A percentile compares a stretch with the other conserved stretches of the same genome.
Conservation (phyloP, 1,140 invertebrate species). For the Neodiprion pinetum region DNA sequence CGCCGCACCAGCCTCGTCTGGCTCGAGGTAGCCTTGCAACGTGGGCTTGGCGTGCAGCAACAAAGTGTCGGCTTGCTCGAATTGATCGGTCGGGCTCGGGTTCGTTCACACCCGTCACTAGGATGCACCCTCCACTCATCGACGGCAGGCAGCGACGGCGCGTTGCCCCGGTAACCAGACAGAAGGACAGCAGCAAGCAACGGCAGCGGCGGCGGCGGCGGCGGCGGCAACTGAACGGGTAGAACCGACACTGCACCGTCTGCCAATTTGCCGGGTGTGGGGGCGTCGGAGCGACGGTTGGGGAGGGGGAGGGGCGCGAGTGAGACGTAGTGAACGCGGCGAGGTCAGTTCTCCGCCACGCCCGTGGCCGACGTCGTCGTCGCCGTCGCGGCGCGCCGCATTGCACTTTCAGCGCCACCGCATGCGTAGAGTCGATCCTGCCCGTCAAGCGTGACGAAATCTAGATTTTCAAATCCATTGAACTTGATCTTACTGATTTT, state of each 20-base stretch:
- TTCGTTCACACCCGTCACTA: constrained; percentile 5
- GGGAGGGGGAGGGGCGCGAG: constrained; percentile 23
- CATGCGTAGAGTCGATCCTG: constrained; percentile 15
- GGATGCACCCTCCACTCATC: neutral
- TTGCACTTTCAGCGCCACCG: constrained; percentile 45
- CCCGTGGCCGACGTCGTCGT: constrained; percentile 43
- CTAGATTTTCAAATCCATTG: no score
- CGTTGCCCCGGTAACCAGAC: constrained; percentile 8
- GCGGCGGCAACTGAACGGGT: neutral
- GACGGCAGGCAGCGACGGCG: neutral
- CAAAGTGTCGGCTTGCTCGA: neutral
- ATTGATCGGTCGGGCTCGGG: neutral
- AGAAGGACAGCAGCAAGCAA: constrained; percentile 7
- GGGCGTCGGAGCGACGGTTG: neutral
- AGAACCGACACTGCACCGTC: neutral
- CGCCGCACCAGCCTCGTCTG: no score
- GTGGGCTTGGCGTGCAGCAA: no score
- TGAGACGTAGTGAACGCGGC: constrained; percentile 32
- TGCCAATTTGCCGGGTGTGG: constrained; percentile 11
- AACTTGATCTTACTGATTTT: no score
- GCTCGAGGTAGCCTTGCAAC: no score
- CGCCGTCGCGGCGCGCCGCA: constrained; percentile 41
- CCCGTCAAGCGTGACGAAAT: no score
- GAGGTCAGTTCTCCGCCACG: constrained; percentile 57
- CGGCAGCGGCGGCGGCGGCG: neutral